Conservation (phyloP, 2,797 vertebrate species). For the Neosilurus mollespiculum region DNA sequence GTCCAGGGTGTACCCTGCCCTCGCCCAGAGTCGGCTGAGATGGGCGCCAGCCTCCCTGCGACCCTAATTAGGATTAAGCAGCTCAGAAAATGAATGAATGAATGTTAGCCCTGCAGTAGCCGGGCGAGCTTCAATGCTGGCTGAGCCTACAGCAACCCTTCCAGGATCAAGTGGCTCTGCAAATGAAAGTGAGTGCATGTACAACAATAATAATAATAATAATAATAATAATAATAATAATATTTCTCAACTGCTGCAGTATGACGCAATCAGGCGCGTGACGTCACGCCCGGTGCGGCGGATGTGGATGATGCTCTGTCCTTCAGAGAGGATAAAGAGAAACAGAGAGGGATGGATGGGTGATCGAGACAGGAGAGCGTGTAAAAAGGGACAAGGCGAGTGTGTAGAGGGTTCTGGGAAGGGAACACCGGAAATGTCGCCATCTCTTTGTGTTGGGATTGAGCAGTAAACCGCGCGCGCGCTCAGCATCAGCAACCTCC, state of each 20-base stretch:
- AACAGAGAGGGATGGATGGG: background rate
- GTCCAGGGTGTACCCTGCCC: too few species aligned
- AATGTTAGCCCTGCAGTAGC: too few species aligned
- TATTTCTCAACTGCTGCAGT: background rate
- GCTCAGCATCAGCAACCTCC: constrained; percentile 18
- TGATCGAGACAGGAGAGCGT: background rate
- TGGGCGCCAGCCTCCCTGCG: too few species aligned
- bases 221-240: background rate
- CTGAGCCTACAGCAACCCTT: too few species aligned
- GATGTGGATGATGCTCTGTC: constrained; percentile 17
- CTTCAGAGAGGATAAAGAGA: constrained; percentile 27
- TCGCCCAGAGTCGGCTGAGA: too few species aligned
- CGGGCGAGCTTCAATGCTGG: too few species aligned
- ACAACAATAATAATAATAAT: background rate
- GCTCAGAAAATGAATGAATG: too few species aligned
- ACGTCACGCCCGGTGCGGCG: constrained; percentile 46
- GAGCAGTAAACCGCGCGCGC: background rate
- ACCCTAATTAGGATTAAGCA: too few species aligned
- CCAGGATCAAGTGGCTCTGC: too few species aligned
- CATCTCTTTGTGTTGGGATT: constrained; percentile 12
- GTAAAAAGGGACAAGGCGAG: background rate
- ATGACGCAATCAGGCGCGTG: constrained; percentile 15
- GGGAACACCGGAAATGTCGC: constrained; percentile 15
- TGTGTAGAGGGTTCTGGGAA: background rate
- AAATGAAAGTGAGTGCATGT: background rate